phyloP scores from a whole-genome alignment of 2,888 invertebrate genomes.

The Ormyrus pomaceus region DNA sequence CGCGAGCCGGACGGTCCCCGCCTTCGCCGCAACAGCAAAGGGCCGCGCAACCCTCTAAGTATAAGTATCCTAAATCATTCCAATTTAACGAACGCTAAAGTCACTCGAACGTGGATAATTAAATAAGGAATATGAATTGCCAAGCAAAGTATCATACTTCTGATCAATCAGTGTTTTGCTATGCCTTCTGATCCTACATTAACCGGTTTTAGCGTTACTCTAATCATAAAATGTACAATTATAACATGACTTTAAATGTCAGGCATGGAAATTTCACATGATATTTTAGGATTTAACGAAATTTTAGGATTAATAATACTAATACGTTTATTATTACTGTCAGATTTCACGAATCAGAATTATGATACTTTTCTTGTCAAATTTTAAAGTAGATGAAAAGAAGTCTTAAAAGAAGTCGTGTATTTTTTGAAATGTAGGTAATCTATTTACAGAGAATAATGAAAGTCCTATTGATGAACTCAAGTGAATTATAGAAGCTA shows the following conservation, averaged over 20 bases:
- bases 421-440: constrained; percentile 51
- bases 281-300: no score
- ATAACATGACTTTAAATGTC: no score
- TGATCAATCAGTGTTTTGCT: not conserved
- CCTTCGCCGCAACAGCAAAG: constrained; percentile 74
- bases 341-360: not conserved
- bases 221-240: no score
- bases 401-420: constrained; percentile 18
- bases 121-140: constrained; percentile 26
- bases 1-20: constrained; percentile 75
- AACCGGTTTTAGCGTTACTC: no score
- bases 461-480: constrained; percentile 34
- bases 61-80: constrained; percentile 70
- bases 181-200: no score
- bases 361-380: constrained; percentile 21
- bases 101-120: constrained; percentile 33
- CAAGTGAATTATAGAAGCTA: constrained; percentile 14
- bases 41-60: constrained; percentile 75
- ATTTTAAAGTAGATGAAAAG: constrained; percentile 7
- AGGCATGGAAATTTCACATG: no score
- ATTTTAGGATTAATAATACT: no score
- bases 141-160: constrained; percentile 46
- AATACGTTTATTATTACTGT: no score
- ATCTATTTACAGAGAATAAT: constrained; percentile 41
- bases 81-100: constrained; percentile 47